Conservation (phyloP, 2,888 invertebrate genomes). For the Hirtodrosophila alboralis region DNA sequence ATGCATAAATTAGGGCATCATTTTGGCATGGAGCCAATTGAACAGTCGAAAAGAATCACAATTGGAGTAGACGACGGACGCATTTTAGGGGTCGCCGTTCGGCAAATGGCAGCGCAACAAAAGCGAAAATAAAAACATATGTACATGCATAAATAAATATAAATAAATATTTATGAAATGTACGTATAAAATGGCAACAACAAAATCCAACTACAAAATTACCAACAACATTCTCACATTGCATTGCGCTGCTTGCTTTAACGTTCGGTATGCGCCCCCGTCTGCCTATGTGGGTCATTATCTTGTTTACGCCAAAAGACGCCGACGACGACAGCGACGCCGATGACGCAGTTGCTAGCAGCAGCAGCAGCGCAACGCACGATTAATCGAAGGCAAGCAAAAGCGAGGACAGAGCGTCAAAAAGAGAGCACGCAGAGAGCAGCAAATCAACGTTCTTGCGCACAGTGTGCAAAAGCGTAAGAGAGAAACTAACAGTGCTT, state of each 20-base stretch:
- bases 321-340: constrained; percentile 13
- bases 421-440: not conserved
- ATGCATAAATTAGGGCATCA: constrained; percentile 57
- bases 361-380: constrained; percentile 4
- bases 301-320: constrained; percentile 68
- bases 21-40: constrained; percentile 59
- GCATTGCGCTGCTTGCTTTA: constrained; percentile 51
- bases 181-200: too few relatives aligned
- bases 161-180: constrained; percentile 47
- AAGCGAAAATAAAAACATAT: constrained; percentile 11
- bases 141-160: constrained; percentile 25
- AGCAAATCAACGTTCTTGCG: not conserved
- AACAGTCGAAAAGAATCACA: constrained; percentile 23
- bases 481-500: constrained; percentile 4
- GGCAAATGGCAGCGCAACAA: constrained; percentile 14
- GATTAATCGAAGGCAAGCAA: too few relatives aligned
- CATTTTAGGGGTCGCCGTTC: constrained; percentile 41
- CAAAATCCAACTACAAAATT: constrained; percentile 10
- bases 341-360: constrained; percentile 46
- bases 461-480: constrained; percentile 5
- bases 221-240: constrained; percentile 23
- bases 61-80: constrained; percentile 36
- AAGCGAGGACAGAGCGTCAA: not conserved
- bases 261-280: constrained; percentile 52
- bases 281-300: constrained; percentile 70